These are phyloP conservation scores for Cyrtonyx montezumae DNA, from an alignment of 2,113 vertebrate species.

Conservation along the genomic window DNA sequence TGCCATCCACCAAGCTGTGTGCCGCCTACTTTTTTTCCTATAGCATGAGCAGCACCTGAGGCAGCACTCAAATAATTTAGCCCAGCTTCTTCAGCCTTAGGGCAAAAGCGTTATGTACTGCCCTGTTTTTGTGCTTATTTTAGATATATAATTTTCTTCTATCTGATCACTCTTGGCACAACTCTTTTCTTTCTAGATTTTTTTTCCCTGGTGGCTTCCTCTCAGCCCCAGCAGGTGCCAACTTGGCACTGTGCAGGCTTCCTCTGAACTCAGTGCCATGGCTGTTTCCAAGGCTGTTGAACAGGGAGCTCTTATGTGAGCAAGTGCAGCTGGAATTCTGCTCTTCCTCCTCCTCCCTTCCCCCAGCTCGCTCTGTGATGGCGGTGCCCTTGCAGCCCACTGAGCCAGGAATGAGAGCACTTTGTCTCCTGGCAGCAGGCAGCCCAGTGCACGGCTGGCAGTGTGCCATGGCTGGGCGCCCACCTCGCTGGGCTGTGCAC, in stretches of 20 bases:
- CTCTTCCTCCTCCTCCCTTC: background rate
- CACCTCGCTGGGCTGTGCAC: background rate
- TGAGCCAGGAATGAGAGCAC: background rate
- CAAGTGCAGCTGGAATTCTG: slow-evolving; percentile 65
- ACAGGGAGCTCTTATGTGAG: slow-evolving; percentile 68
- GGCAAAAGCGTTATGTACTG: background rate
- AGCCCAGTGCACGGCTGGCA: background rate
- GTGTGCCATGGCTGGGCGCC: background rate
- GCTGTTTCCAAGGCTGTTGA: slow-evolving; percentile 52
- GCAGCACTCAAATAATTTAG: background rate
- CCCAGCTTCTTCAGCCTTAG: background rate
- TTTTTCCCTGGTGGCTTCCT: slow-evolving; percentile 37
- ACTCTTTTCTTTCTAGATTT: background rate
- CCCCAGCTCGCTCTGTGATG: background rate
- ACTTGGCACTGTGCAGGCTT: slow-evolving; percentile 52
- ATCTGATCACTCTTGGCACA: background rate
- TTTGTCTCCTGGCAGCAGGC: background rate
- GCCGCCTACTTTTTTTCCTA: background rate
- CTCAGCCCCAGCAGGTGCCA: slow-evolving; percentile 58
- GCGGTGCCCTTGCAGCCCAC: background rate
- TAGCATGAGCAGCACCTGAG: background rate
- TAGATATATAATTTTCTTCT: background rate
- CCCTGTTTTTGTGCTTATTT: background rate
- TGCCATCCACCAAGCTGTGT: background rate
- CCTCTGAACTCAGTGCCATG: slow-evolving; percentile 43